Evolutionary conservation across 2,113 vertebrate genomes (phyloP).

Genomic region (Burhinus oedicnemus): DNA sequence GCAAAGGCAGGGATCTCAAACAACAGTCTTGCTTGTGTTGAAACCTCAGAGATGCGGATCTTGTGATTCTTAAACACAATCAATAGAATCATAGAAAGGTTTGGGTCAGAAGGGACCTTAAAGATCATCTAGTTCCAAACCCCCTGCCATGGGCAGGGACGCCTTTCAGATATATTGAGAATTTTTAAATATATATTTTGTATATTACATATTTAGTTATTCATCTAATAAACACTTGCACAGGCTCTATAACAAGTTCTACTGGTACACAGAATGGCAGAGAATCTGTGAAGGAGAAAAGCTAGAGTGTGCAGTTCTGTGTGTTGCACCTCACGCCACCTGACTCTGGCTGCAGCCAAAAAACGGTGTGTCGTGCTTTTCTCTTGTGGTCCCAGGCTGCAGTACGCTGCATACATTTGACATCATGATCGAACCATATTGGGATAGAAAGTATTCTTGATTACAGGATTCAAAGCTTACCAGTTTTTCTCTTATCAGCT

Average conservation of each 20-base stretch:
- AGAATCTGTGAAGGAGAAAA: neutral
- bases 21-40: neutral
- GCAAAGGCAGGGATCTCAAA: neutral
- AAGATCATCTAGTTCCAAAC: neutral
- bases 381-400: neutral
- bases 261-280: neutral
- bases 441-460: neutral
- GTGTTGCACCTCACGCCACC: neutral
- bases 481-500: neutral
- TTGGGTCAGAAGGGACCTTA: neutral
- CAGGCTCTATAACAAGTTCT: neutral
- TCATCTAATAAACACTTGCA: neutral
- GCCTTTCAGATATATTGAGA: neutral
- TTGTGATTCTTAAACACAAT: neutral
- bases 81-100: neutral
- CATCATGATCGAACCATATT: neutral
- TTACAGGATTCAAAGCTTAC: neutral
- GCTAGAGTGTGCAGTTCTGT: no score
- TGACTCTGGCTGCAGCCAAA: neutral
- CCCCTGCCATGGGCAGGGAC: neutral
- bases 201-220: neutral
- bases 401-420: neutral
- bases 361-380: neutral
- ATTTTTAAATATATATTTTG: fast-evolving
- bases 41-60: neutral